phyloP scores from a whole-genome alignment of 2,888 invertebrate species.

The Incurvaria masculella region DNA sequence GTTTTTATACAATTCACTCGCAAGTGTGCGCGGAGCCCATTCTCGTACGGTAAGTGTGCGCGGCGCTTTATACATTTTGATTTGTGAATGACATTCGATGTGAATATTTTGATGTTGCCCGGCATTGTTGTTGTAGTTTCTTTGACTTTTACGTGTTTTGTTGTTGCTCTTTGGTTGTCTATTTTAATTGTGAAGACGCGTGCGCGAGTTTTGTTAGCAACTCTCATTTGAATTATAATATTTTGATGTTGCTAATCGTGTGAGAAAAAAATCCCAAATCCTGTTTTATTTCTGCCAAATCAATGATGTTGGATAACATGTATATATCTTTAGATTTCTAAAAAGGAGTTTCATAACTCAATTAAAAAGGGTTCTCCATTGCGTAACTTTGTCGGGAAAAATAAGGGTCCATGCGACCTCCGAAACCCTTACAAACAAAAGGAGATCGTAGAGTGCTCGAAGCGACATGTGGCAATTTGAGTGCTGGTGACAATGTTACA shows the following conservation, averaged over 20 bases:
- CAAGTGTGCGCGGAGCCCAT: not conserved
- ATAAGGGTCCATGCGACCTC: too few relatives aligned
- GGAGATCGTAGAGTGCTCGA: constrained; percentile 40
- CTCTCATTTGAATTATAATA: constrained; percentile 40
- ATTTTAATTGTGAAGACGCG: constrained; percentile 30
- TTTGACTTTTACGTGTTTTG: constrained; percentile 33
- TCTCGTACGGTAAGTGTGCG: constrained; percentile 29
- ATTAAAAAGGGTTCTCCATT: too few relatives aligned
- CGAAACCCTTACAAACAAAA: constrained; percentile 23
- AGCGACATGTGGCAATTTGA: constrained; percentile 54
- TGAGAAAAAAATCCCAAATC: too few relatives aligned
- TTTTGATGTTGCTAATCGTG: constrained; percentile 20
- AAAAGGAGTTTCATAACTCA: too few relatives aligned
- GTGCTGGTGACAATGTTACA: constrained; percentile 54
- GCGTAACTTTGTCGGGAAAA: too few relatives aligned
- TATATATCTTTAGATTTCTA: too few relatives aligned
- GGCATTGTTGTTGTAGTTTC: constrained; percentile 16
- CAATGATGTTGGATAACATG: too few relatives aligned
- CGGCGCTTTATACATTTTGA: constrained; percentile 41
- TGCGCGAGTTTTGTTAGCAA: constrained; percentile 39
- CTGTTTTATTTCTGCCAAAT: too few relatives aligned
- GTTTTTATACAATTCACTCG: constrained; percentile 51
- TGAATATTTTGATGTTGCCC: constrained; percentile 32
- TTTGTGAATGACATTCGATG: constrained; percentile 42
- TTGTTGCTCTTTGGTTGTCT: constrained; percentile 31